Evolutionary conservation across 2,888 invertebrate species (phyloP).

Genomic region (Zygaena filipendulae): DNA sequence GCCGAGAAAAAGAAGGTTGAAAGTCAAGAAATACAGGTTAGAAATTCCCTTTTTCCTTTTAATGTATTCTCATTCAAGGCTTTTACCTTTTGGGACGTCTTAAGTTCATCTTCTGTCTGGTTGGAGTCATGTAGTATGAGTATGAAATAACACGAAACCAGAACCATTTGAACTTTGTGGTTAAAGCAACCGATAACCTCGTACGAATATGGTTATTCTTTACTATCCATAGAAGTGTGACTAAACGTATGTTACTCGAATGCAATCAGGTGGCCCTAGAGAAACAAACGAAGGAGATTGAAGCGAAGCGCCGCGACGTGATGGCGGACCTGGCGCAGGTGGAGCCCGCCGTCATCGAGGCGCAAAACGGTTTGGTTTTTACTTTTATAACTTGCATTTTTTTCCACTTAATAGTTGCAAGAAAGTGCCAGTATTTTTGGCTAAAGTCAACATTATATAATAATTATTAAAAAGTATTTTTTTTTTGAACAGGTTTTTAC

Average conservation of each 20-base stretch:
- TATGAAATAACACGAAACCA: too few relatives aligned
- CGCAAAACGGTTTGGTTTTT: constrained; percentile 85
- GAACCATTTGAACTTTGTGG: too few relatives aligned
- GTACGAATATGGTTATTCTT: too few relatives aligned
- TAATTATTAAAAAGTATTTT: too few relatives aligned
- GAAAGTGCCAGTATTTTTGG: constrained; percentile 15
- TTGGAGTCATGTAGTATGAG: too few relatives aligned
- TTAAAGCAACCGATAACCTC: too few relatives aligned
- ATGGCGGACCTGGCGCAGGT: constrained; percentile 97
- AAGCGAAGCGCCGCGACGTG: constrained; percentile 92
- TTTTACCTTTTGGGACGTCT: too few relatives aligned
- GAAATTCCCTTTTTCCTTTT: constrained; percentile 7
- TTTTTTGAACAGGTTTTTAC: too few relatives aligned
- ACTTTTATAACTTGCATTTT: constrained; percentile 25
- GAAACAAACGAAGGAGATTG: constrained; percentile 93
- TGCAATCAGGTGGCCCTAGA: constrained; percentile 73
- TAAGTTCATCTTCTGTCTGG: too few relatives aligned
- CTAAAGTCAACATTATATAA: neutral
- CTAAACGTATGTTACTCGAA: too few relatives aligned
- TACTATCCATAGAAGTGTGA: too few relatives aligned
- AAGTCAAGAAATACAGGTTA: constrained; percentile 92
- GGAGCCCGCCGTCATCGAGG: constrained; percentile 98
- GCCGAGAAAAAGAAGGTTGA: constrained; percentile 99
- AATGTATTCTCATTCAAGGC: too few relatives aligned
- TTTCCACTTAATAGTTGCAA: constrained; percentile 15